Percentiles rank a stretch among this genome's conserved stretches.
Conservation (phyloP, 2,797 vertebrate species). For the Lacerta bilineata region DNA sequence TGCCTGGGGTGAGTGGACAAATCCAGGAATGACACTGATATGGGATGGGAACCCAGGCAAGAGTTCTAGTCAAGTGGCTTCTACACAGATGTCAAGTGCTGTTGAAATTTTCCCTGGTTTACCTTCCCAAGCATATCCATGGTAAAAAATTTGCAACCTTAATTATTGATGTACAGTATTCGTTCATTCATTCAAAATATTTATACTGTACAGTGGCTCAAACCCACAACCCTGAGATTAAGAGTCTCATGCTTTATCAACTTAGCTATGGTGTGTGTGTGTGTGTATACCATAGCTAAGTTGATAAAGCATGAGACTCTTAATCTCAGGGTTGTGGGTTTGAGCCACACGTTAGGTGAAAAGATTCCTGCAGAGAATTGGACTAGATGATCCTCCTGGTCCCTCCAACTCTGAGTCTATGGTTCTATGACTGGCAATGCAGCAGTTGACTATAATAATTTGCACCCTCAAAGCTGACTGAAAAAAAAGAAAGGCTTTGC, state of each 20-base stretch:
- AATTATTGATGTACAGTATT: neutral
- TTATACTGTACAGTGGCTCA: neutral
- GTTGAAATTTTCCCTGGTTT: slow-evolving; percentile 45
- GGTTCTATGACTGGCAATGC: neutral
- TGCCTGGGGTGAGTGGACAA: slow-evolving; percentile 4
- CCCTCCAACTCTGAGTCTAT: neutral
- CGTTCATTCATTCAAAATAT: neutral
- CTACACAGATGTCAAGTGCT: slow-evolving; percentile 24
- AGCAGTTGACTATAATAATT: neutral
- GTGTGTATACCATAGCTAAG: too few species aligned
- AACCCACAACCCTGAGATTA: too few species aligned
- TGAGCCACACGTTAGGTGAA: too few species aligned
- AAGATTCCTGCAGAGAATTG: neutral
- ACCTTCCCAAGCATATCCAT: accelerated
- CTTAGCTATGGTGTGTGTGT: too few species aligned
- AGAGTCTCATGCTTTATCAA: too few species aligned
- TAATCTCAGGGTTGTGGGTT: neutral
- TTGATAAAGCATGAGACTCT: neutral
- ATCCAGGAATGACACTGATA: slow-evolving; percentile 46
- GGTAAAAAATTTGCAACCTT: neutral
- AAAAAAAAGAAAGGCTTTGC: neutral
- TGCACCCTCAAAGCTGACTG: neutral
- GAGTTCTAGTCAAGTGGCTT: slow-evolving; percentile 52
- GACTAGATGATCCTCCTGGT: neutral
- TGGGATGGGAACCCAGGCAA: slow-evolving; percentile 55